phyloP scores from a whole-genome alignment of 2,797 vertebrate species.

The Pseudomugil gertrudae region DNA sequence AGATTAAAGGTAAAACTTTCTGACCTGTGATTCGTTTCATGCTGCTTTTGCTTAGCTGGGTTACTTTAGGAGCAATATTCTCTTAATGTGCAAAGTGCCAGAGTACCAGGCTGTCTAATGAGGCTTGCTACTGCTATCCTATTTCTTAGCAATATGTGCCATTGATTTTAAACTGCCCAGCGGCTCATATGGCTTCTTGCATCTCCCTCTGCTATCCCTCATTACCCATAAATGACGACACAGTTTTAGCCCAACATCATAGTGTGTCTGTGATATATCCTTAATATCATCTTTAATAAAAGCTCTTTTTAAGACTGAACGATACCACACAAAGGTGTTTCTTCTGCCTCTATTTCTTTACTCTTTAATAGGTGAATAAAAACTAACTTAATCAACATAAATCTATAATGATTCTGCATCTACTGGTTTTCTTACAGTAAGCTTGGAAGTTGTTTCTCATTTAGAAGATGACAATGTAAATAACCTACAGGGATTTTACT shows the following conservation, averaged over 20 bases:
- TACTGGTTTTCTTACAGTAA: not conserved
- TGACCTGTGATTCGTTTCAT: not conserved
- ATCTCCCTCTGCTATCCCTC: too few species aligned
- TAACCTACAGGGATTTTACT: not conserved
- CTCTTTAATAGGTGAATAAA: too few species aligned
- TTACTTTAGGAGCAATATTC: not conserved
- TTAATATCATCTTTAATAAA: too few species aligned
- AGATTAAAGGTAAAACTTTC: not conserved
- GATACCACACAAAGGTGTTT: too few species aligned
- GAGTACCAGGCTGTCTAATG: not conserved
- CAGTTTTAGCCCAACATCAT: not conserved
- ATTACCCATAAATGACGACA: too few species aligned
- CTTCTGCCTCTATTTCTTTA: too few species aligned
- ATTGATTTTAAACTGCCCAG: not conserved
- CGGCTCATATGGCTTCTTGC: too few species aligned
- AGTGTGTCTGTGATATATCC: too few species aligned
- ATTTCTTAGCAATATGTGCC: not conserved
- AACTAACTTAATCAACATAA: not conserved
- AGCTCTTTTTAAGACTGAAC: too few species aligned
- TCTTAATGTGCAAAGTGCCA: too few species aligned
- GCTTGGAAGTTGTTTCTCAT: not conserved
- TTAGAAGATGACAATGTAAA: not conserved
- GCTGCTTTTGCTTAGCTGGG: not conserved
- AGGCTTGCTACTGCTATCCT: not conserved
- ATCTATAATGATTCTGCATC: not conserved